A percentile compares a stretch with the other conserved stretches of the same genome.
phyloP scores from a whole-genome alignment of 2,888 invertebrate species.

The Micropterix aruncella region DNA sequence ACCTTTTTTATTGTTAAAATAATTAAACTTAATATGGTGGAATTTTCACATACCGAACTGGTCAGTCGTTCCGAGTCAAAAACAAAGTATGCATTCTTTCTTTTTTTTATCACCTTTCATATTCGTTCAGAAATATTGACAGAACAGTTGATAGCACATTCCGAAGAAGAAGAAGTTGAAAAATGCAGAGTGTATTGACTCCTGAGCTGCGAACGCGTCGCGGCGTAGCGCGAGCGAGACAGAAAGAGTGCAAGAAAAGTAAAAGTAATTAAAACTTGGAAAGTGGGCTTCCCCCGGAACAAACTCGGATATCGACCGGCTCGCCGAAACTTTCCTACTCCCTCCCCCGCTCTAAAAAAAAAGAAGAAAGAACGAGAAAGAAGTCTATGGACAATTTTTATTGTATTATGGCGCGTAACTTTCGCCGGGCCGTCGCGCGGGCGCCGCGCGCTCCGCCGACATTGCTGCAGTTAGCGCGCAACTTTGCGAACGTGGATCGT shows the following conservation, averaged over 20 bases:
- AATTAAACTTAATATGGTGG: too few species aligned
- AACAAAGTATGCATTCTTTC: too few species aligned
- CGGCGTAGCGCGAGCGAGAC: not conserved
- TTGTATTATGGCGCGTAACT: not conserved
- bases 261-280: not conserved
- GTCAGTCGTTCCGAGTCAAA: too few species aligned
- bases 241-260: not conserved
- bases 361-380: too few species aligned
- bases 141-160: too few species aligned
- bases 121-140: too few species aligned
- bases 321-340: not conserved
- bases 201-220: not conserved
- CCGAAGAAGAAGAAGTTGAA: too few species aligned
- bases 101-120: too few species aligned
- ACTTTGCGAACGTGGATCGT: not conserved
- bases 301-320: not conserved
- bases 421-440: not conserved
- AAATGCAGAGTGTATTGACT: conserved; percentile 1
- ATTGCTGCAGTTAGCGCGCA: too few species aligned
- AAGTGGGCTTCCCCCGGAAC: not conserved
- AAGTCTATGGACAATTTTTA: not conserved
- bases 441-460: not conserved
- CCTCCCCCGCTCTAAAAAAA: not conserved
- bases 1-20: too few species aligned
- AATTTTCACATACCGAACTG: too few species aligned